Conservation (phyloP, 37 sponge, comb jelly and placozoan genomes). For the Trichoplax adhaerens region DNA sequence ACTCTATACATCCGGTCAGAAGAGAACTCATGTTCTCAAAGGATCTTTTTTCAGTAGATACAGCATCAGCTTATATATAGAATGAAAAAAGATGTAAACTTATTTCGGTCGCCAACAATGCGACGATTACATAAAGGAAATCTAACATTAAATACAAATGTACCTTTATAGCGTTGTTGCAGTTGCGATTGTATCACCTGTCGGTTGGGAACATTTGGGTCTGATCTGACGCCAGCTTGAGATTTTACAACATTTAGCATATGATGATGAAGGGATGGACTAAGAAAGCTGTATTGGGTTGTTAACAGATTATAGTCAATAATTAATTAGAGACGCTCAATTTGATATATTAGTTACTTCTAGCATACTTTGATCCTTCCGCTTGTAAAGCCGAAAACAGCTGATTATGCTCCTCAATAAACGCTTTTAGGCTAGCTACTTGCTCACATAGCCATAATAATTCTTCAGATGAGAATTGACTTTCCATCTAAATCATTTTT, state of each 20-base stretch:
- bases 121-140: no score
- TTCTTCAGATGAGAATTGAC: constrained; percentile 22
- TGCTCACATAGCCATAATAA: constrained; percentile 49
- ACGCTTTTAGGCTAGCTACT: constrained; percentile 35
- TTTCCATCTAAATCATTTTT: no score
- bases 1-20: constrained; percentile 48
- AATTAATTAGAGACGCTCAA: not conserved
- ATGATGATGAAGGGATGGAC: no score
- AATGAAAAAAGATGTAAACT: no score
- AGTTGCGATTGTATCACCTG: no score
- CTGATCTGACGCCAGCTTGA: no score
- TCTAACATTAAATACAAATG: no score
- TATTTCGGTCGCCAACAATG: no score
- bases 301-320: not conserved
- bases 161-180: no score
- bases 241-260: no score
- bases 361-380: not conserved
- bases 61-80: constrained; percentile 21
- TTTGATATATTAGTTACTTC: not conserved
- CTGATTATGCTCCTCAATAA: constrained; percentile 63
- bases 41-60: constrained; percentile 32
- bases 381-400: constrained; percentile 13
- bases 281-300: no score
- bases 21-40: constrained; percentile 35
- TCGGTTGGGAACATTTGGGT: no score